Evolutionary conservation across 2,888 invertebrate species (phyloP), one percentile per base, ranked within the genome.

Genomic region (Notocelia uddmanniana): DNA sequence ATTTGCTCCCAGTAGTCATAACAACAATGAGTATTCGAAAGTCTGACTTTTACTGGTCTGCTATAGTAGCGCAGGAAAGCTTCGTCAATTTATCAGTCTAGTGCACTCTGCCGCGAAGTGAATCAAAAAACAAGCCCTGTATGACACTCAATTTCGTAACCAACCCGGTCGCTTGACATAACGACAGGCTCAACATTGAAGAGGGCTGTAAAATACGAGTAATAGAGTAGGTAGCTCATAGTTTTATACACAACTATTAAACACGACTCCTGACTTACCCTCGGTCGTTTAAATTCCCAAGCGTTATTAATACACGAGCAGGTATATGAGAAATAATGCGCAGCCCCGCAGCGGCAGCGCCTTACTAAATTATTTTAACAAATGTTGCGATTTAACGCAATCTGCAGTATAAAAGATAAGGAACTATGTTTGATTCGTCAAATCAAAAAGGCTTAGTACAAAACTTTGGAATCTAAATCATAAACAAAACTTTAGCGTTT

Each of bases 91-190:
- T 3, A 57, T 3, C 9, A 26, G 37, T 10, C n/a, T 19, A 68
- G 34, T 18, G 62, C 78, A 73, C 74, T 81, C 78, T 78, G 81
- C 77, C 85, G 81, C 76, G 76, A 80, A 83, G 75, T 73, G 77
- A 81, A 83, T 79, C 77, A 79, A 82, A 85, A 81, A 76, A 78
- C 57, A 18, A 50, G 83, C 81, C 73, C 69, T 23, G 18, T 23
- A 26, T 23, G 45, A 18, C 81, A 74, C 68, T 57, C 34, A 18
- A 64, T 67, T 55, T 19, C 34, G 54, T 8, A 45, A 2, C 15
- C 41, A 59, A n/a, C n/a, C n/a, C 18, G 19, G 15, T 26, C 37
- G 52, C 23, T 37, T 60, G 55, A 26, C 5, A 26, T 55, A 18
- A 63, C 58, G 58, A 63, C 54, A 55, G 34, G 13, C 34, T 0